Evolutionary conservation across 2,113 vertebrate species (phyloP), one percentile per base, ranked within the genome.

Genomic region (Callocephalon fimbriatum): DNA sequence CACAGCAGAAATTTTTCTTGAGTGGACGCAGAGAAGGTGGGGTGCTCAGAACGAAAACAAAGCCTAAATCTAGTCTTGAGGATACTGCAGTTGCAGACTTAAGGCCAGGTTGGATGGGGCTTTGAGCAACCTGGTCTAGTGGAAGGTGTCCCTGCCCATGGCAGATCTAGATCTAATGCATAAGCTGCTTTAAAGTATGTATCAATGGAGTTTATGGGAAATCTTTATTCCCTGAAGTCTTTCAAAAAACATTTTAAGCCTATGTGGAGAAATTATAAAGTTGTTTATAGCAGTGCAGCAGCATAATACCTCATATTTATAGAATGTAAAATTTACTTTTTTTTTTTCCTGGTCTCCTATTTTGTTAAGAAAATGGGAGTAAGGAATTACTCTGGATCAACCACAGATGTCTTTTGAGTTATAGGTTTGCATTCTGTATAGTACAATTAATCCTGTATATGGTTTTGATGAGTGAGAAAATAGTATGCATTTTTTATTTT

Each of bases 401-500:
- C 31, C 8, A 48, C 66, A 82, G 86, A 58, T 14, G 9, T 35
- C 16, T 53, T 85, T 66, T 48, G 44, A 79, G 32, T n/a, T 16
- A 59, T 19, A 44, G 29, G 19, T 4, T 71, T 51, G 12, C 14
- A 12, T 35, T 16, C 17, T 42, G 6, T 26, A 17, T 22, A 40
- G 16, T 56, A 48, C 82, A 37, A 70, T 56, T 59, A 42, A 32
- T 53, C n/a, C 9, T 40, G 19, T 56, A 12, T 0, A 0, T 79
- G 12, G 17, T 32, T 95, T 81, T 67, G 42, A 40, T 53, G 53
- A 82, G 50, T 37, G 31, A 89, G 50, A 77, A 80, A 89, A 53
- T 12, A 50, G 27, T 10, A 17, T 8, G 17, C 2, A 0, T 15
- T 13, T 84, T 77, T 90, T 71, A 32, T 94, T 74, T 31, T 37